phyloP scores from a whole-genome alignment of 1,140 invertebrate species.

The Drosophila rhopaloa region DNA sequence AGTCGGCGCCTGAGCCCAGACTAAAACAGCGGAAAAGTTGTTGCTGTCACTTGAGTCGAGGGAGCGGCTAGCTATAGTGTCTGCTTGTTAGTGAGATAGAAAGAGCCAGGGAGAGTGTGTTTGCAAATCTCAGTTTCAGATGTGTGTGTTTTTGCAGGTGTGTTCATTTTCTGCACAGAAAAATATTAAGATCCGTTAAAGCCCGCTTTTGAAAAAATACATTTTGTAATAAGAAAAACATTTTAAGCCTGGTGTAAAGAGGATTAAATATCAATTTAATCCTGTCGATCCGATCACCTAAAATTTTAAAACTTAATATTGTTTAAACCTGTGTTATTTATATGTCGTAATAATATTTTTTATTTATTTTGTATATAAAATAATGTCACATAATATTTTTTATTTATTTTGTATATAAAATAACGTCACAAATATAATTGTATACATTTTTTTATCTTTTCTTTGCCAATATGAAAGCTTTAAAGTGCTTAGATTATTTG shows the following conservation, averaged over 20 bases:
- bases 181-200: conserved; percentile 17
- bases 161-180: conserved; percentile 35
- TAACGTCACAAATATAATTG: too few relatives aligned
- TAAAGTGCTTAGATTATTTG: not conserved
- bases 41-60: conserved; percentile 74
- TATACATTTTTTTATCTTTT: too few relatives aligned
- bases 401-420: not conserved
- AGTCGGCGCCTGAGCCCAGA: conserved; percentile 54
- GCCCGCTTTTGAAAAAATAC: too few relatives aligned
- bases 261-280: too few relatives aligned
- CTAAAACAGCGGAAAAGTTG: conserved; percentile 64
- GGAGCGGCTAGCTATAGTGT: conserved; percentile 66
- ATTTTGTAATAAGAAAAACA: too few relatives aligned
- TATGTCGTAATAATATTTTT: too few relatives aligned
- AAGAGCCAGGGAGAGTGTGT: conserved; percentile 20
- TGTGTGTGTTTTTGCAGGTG: conserved; percentile 45
- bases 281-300: too few relatives aligned
- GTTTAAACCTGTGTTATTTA: too few relatives aligned
- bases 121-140: conserved; percentile 34
- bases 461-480: too few relatives aligned
- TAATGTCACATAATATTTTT: too few relatives aligned
- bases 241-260: too few relatives aligned
- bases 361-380: not conserved
- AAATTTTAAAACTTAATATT: too few relatives aligned
- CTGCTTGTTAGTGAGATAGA: conserved; percentile 10